Base-by-base conservation (phyloP, 30 jellyfish, hydroid and myxozoan species). In the Mastigias papua region DNA sequence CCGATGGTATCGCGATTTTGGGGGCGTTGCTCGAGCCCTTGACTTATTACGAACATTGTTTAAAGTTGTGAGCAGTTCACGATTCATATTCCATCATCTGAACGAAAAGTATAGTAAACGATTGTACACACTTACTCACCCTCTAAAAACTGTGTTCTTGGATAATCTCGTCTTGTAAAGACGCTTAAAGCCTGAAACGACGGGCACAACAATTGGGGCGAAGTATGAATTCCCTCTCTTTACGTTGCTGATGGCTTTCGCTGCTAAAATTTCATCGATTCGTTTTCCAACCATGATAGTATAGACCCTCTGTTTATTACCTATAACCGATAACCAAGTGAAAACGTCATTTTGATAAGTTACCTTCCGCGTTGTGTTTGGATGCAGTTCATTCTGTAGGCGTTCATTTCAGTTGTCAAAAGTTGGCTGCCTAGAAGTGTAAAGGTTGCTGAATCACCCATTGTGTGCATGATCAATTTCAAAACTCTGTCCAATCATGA, bases 141-240 rank as follows among this genome's bases (percentile, higher is more conserved):
- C 93, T 84, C 72, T 84, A 73, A 84, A 84, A 9, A 84, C 75
- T 35, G 75, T 86, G 58, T 72, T 84, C 34, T 51, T 84, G 34
- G 93, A 84, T 37, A 72, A 46, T 27, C 93, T 61, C 13, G 88
- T 71, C 68, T 84, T 71, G 78, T 84, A 84, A 23, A 84, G 37
- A n/a, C 93, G 50, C 33, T 84, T 84, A 68, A 84, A 84, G 34
- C 93, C 72, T 26, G 93, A 84, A 19, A 84, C 88, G 17, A 84
- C 93, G 48, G 93, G 93, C 9, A 61, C 65, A 22, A 84, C 93
- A 17, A 84, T 69, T 23, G 93, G 93, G 3, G 88, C 37, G 30
- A 84, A 71, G 48, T 77, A 84, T n/a, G 80, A 84, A 8, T 57
- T 71, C 26, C 88, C 84, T 11, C 88, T 74, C 34, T 64, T 54